Conservation (phyloP, 2,113 vertebrate genomes). For the Campylorhamphus procurvoides region DNA sequence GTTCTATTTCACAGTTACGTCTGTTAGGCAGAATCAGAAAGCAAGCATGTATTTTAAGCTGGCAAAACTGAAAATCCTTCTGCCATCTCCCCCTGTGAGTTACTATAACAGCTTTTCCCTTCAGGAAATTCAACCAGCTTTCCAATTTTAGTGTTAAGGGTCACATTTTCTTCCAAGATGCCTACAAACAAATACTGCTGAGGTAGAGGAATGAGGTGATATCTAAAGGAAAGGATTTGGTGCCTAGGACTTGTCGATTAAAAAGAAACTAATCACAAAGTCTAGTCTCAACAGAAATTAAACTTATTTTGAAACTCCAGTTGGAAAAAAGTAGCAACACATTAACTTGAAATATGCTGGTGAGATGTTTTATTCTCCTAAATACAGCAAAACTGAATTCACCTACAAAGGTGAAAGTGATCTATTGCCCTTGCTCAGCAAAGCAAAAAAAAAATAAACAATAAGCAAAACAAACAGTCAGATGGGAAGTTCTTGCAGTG, state of each 20-base stretch:
- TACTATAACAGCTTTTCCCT: slow-evolving; percentile 21
- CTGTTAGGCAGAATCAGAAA: slow-evolving; percentile 33
- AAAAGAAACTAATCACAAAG: not conserved
- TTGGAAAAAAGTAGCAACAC: not conserved
- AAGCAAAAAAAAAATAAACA: not conserved
- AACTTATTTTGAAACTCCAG: not conserved
- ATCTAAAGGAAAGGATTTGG: not conserved
- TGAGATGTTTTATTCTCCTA: not conserved
- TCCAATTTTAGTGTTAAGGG: not conserved
- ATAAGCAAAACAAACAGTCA: slow-evolving; percentile 1
- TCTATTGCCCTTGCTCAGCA: slow-evolving; percentile 7
- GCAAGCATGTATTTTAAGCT: not conserved
- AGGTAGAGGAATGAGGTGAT: not conserved
- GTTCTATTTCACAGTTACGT: slow-evolving; percentile 37
- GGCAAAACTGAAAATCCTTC: slow-evolving; percentile 19
- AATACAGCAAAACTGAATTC: slow-evolving; percentile 4
- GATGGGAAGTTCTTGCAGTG: not conserved
- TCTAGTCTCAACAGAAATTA: not conserved
- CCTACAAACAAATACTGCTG: not conserved
- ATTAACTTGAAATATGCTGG: slow-evolving; percentile 1
- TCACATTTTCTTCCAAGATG: slow-evolving; percentile 12
- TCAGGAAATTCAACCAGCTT: slow-evolving; percentile 18
- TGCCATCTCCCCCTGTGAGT: not conserved
- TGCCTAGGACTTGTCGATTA: not conserved
- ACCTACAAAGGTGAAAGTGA: not conserved